These are phyloP conservation scores for Carollia perspicillata DNA, from an alignment of 2,113 vertebrate genomes.

Conservation along the genomic window DNA sequence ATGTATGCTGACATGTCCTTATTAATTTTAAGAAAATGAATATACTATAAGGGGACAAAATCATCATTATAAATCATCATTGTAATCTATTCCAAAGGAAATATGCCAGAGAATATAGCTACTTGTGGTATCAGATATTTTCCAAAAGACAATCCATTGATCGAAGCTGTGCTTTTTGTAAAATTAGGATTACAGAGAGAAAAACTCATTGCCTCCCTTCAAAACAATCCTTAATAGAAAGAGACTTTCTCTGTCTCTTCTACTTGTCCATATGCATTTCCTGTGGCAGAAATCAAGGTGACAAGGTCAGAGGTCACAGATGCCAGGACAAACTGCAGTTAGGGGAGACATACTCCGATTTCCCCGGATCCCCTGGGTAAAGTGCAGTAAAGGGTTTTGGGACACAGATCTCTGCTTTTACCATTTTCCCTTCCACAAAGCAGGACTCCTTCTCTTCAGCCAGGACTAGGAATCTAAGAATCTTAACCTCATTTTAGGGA, in stretches of 20 bases:
- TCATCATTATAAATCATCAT: background rate
- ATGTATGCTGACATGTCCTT: background rate
- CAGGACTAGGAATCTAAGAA: background rate
- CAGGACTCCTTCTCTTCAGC: background rate
- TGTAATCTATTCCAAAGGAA: background rate
- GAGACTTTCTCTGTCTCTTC: background rate
- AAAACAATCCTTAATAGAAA: background rate
- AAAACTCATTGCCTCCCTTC: background rate
- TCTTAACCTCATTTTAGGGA: background rate
- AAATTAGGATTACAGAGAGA: background rate
- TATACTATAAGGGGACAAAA: background rate
- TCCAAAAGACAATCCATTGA: background rate
- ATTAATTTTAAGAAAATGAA: slow-evolving; percentile 21
- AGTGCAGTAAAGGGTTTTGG: background rate
- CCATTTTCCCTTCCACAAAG: background rate
- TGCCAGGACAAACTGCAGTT: background rate
- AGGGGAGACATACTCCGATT: background rate
- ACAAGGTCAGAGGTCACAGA: background rate
- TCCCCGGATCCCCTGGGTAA: background rate
- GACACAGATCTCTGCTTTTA: background rate
- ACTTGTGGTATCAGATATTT: background rate
- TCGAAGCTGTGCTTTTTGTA: background rate
- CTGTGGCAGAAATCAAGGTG: background rate
- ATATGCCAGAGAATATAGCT: background rate
- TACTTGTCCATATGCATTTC: background rate